phyloP scores from a whole-genome alignment of 35 echinoderm and acorn worm species.

The Strongylocentrotus purpuratus region DNA sequence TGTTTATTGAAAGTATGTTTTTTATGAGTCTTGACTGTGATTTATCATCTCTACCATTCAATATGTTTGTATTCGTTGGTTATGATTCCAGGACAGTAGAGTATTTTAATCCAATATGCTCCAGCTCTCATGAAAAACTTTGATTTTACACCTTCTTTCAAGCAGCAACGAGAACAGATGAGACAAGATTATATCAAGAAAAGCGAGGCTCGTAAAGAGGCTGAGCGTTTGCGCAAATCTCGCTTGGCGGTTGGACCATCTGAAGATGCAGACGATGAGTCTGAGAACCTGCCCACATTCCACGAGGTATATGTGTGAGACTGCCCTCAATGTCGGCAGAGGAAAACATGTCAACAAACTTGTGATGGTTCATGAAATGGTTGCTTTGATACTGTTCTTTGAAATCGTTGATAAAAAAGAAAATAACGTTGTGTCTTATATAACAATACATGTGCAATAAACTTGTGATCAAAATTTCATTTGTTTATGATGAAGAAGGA shows the following conservation, averaged over 20 bases:
- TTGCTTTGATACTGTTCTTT: neutral
- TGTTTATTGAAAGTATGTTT: neutral
- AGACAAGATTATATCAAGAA: slow-evolving; percentile 6
- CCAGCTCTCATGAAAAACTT: neutral
- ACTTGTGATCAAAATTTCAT: too few species aligned
- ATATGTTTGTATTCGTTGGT: neutral
- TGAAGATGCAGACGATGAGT: slow-evolving; percentile 36
- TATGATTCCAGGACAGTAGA: neutral
- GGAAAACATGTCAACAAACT: slow-evolving; percentile 19
- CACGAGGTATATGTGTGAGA: slow-evolving; percentile 51
- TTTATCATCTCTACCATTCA: neutral
- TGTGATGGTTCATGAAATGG: slow-evolving; percentile 4
- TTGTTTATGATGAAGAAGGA: too few species aligned
- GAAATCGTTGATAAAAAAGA: too few species aligned
- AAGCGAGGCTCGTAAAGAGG: slow-evolving; percentile 15
- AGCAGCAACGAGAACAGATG: slow-evolving; percentile 28
- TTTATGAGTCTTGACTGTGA: neutral
- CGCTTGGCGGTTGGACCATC: slow-evolving; percentile 8
- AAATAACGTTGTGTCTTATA: too few species aligned
- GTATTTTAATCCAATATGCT: neutral
- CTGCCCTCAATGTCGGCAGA: neutral
- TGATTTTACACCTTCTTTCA: neutral
- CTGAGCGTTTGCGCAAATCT: slow-evolving; percentile 36
- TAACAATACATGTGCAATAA: too few species aligned
- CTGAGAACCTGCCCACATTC: neutral